Conservation (phyloP, 2,797 vertebrate genomes). For the Micrastur ruficollis region DNA sequence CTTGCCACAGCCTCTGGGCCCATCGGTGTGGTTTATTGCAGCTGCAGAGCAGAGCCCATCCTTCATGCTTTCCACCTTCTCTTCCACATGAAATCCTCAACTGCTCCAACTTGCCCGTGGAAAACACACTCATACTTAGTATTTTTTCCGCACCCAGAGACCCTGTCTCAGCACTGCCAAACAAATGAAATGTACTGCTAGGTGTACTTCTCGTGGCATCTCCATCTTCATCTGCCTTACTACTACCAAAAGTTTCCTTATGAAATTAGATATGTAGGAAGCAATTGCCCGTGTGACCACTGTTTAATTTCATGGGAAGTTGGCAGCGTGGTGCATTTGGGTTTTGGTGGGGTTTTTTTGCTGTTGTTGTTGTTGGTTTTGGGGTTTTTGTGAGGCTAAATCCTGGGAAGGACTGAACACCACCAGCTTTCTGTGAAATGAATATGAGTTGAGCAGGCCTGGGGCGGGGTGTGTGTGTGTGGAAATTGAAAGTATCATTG, state of each 20-base stretch:
- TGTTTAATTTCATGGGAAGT: background rate
- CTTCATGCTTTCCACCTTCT: background rate
- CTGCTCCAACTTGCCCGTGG: background rate
- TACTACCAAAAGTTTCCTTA: background rate
- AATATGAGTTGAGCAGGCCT: background rate
- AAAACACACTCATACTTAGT: background rate
- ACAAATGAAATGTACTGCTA: background rate
- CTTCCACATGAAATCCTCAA: background rate
- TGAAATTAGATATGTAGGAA: background rate
- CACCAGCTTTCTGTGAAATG: background rate
- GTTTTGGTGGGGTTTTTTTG: accelerated
- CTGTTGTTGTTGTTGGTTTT: background rate
- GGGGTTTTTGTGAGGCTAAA: background rate
- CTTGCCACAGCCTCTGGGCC: background rate
- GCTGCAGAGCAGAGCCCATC: background rate
- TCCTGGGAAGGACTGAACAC: background rate
- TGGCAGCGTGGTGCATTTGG: background rate
- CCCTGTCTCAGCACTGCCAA: background rate
- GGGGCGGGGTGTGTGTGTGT: no score
- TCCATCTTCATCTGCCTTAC: background rate
- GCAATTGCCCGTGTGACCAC: background rate
- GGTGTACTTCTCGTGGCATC: background rate
- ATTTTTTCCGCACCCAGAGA: background rate
- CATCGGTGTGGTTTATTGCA: background rate
- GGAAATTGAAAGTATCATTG: background rate